Evolutionary conservation across 2,888 invertebrate genomes (phyloP).

Genomic region (Gerris lacustris): DNA sequence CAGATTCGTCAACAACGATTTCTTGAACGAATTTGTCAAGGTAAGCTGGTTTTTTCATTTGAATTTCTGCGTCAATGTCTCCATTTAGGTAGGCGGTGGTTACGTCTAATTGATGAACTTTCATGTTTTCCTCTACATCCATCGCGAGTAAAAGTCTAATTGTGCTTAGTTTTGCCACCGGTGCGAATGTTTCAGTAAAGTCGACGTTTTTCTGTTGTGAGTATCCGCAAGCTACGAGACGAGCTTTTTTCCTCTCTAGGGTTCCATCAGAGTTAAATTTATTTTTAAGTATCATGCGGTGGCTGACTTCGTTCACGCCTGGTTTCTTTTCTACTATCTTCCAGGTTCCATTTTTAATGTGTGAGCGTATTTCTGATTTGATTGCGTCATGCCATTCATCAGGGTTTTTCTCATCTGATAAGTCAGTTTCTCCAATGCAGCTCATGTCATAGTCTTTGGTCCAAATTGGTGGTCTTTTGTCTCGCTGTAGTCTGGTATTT

Average conservation of each 20-base stretch:
- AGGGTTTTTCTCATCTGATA: too few relatives aligned
- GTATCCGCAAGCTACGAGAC: too few relatives aligned
- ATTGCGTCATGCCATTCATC: conserved; percentile 16
- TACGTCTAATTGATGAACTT: conserved; percentile 31
- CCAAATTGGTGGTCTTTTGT: too few relatives aligned
- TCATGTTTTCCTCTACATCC: conserved; percentile 21
- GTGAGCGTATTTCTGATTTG: conserved; percentile 15
- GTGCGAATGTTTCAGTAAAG: background rate
- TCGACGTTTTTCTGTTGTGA: background rate
- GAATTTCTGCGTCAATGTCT: conserved; percentile 30
- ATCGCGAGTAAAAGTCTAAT: conserved; percentile 29
- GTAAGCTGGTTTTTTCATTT: conserved; percentile 26
- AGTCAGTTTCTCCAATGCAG: too few relatives aligned
- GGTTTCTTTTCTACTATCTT: conserved; percentile 7
- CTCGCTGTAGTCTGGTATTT: too few relatives aligned
- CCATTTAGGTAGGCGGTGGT: conserved; percentile 31
- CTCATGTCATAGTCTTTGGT: too few relatives aligned
- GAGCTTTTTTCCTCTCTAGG: conserved; percentile 7
- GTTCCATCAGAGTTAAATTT: background rate
- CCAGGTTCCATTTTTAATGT: conserved; percentile 18
- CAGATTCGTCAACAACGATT: conserved; percentile 13
- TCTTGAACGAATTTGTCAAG: conserved; percentile 17
- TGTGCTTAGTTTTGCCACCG: conserved; percentile 13
- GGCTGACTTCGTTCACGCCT: conserved; percentile 11
- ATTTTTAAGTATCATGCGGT: too few relatives aligned